Percentiles rank a stretch among this genome's conserved stretches.
These are phyloP conservation scores for Corynorhinus townsendii DNA, from an alignment of 2,113 vertebrate species.

Conservation along the genomic window DNA sequence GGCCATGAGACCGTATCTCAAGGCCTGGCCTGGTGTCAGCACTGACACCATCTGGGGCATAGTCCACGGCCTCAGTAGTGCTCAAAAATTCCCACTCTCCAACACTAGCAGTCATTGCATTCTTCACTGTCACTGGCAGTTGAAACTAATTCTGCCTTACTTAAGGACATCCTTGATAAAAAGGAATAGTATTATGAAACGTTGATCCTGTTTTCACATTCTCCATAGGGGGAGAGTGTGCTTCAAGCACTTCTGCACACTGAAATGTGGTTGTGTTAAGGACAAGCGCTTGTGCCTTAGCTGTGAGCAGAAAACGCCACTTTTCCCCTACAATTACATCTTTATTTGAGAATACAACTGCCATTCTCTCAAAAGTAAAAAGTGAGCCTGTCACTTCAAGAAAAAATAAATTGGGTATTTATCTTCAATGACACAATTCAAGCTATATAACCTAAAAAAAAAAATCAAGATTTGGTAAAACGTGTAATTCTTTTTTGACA, in stretches of 20 bases:
- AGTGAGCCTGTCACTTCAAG: no score
- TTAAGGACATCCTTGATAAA: background rate
- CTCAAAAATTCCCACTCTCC: no score
- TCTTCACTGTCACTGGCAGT: background rate
- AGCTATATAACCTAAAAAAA: constrained; percentile 23
- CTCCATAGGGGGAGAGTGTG: background rate
- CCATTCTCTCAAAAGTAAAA: background rate
- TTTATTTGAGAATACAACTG: background rate
- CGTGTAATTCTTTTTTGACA: background rate
- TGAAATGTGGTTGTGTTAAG: background rate
- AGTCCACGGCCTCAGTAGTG: no score
- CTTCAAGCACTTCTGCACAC: background rate
- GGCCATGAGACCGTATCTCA: no score
- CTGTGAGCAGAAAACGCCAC: background rate
- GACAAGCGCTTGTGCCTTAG: background rate
- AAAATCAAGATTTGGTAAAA: background rate
- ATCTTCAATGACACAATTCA: constrained; percentile 28
- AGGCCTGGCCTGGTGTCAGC: no score
- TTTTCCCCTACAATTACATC: background rate
- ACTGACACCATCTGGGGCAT: no score
- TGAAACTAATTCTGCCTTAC: background rate
- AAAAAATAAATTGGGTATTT: background rate
- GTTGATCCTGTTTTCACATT: background rate
- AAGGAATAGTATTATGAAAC: background rate
- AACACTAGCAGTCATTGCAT: no score